These are phyloP conservation scores for Hystrix brachyura DNA, from an alignment of 2,113 vertebrate genomes.

Conservation along the genomic window DNA sequence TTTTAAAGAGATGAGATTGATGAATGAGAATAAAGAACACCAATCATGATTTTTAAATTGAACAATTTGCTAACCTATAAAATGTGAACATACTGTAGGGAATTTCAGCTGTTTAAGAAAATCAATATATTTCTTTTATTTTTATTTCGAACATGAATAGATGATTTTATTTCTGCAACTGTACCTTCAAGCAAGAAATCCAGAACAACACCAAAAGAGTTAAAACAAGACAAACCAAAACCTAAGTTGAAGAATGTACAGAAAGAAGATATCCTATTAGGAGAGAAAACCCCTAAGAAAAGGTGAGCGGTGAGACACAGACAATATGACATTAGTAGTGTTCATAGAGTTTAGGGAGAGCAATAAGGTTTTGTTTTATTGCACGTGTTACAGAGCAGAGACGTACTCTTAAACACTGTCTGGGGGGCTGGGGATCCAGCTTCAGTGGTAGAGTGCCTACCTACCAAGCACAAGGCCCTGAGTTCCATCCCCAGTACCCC, in stretches of 20 bases:
- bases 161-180: slow-evolving; percentile 92
- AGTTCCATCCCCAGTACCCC: no score
- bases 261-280: slow-evolving; percentile 81
- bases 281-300: slow-evolving; percentile 81
- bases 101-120: slow-evolving; percentile 59
- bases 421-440: background rate
- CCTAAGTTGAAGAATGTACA: slow-evolving; percentile 79
- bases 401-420: background rate
- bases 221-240: slow-evolving; percentile 86
- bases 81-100: background rate
- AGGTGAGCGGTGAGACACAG: slow-evolving; percentile 87
- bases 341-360: background rate
- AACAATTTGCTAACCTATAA: slow-evolving; percentile 11
- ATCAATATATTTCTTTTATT: slow-evolving; percentile 44
- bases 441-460: no score
- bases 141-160: slow-evolving; percentile 77
- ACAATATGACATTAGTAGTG: background rate
- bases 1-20: background rate
- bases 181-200: slow-evolving; percentile 92
- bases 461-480: no score
- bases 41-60: slow-evolving; percentile 7
- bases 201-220: slow-evolving; percentile 84
- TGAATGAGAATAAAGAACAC: slow-evolving; percentile 8
- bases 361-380: background rate
- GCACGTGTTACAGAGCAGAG: background rate